Conservation (phyloP, 1,140 invertebrate genomes). For the Microplitis mediator region DNA sequence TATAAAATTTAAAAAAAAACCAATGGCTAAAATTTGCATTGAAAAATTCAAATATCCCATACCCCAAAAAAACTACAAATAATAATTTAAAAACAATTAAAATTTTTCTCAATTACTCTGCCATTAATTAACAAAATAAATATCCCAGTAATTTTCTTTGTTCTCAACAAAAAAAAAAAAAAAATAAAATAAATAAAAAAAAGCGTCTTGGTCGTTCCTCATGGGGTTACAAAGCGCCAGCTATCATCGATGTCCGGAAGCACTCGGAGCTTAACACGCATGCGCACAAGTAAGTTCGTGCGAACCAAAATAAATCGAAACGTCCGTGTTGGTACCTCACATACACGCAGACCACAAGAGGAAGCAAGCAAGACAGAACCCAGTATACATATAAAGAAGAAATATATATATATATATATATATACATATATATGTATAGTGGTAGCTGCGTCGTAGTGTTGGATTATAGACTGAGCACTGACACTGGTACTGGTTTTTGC, state of each 20-base stretch:
- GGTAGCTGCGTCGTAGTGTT: neutral
- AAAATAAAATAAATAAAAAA: conserved; percentile 21
- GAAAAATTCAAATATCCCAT: too few species aligned
- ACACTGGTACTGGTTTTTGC: conserved; percentile 34
- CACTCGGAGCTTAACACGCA: conserved; percentile 35
- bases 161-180: neutral
- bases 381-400: neutral
- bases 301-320: conserved; percentile 58
- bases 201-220: conserved; percentile 25
- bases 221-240: conserved; percentile 25
- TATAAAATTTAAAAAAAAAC: too few species aligned
- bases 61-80: neutral
- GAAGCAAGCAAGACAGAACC: neutral
- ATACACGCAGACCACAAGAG: neutral
- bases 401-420: too few species aligned
- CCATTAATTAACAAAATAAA: neutral
- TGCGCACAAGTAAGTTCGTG: conserved; percentile 43
- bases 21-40: too few species aligned
- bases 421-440: neutral
- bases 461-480: conserved; percentile 45
- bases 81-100: neutral
- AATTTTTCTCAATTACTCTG: neutral
- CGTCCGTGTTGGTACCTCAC: neutral
- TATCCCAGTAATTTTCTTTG: neutral
- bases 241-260: conserved; percentile 50